phyloP scores from a whole-genome alignment of 2,113 vertebrate genomes.

The Chlorodrepanis virens region DNA sequence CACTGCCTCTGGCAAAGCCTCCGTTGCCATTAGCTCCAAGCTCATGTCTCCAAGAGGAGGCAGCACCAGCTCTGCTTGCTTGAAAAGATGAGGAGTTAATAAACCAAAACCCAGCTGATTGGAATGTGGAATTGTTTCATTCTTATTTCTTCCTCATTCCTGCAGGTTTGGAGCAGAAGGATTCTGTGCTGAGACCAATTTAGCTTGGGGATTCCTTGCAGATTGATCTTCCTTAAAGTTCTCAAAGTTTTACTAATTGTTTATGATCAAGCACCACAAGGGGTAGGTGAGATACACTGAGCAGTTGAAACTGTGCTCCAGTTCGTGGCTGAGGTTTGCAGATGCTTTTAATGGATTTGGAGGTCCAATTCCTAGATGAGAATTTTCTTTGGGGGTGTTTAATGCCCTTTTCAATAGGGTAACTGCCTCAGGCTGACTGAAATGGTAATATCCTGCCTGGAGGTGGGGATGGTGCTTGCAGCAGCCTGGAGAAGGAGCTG shows the following conservation, averaged over 20 bases:
- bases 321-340: not conserved
- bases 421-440: not conserved
- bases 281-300: not conserved
- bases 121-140: not conserved
- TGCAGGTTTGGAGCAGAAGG: not conserved
- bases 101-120: not conserved
- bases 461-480: not conserved
- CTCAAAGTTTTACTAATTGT: not conserved
- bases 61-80: not conserved
- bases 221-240: not conserved
- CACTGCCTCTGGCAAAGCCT: not conserved
- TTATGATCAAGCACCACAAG: not conserved
- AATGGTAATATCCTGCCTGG: not conserved
- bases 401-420: not conserved
- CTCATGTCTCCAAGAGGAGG: not conserved
- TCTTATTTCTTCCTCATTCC: not conserved
- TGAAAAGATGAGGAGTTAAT: not conserved
- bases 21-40: not conserved
- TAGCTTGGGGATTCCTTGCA: not conserved
- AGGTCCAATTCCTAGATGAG: not conserved
- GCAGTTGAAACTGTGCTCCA: not conserved
- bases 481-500: too few relatives aligned
- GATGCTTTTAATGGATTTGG: not conserved
- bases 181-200: not conserved
- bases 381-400: not conserved